Evolutionary conservation across 2,113 vertebrate species (phyloP), one percentile per base, ranked within the genome.

Genomic region (Setophaga coronata): DNA sequence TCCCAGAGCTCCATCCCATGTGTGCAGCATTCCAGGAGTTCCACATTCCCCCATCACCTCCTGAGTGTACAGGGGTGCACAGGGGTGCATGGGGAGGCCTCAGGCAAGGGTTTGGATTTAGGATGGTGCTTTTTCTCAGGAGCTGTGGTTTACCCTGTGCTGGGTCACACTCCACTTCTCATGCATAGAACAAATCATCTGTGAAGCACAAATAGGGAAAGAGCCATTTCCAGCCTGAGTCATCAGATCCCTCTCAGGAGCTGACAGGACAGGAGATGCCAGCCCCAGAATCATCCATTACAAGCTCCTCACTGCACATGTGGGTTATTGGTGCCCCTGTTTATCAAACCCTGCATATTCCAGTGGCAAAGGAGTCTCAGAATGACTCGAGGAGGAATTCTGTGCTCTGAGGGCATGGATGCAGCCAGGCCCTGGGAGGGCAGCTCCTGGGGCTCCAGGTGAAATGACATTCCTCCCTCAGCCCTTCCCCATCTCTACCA

Each of bases 181-280:
- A 53, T 31, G 81, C 5, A 0, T 57, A 15, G 85, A 96, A 19
- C 87, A 72, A 94, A 92, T 42, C 45, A 71, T 42, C 82, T 66
- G 33, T 82, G 89, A 87, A 90, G 66, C 48, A 45, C 62, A 42
- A 85, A 60, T 25, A 48, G 33, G 76, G 90, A 9, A 54, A 43
- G 80, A 92, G 84, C 93, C 78, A 61, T 47, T 91, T 93, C 54
- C 91, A 90, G 93, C 78, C 0, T 90, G 95, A 90, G 84, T 88
- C 95, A 97, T 54, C 18, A 58, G 66, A 80, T 80, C 82, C 48
- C 71, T 77, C 60, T 45, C 5, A 47, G 0, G 43, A 95, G 87
- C 89, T 62, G 81, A 54, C 73, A 80, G 18, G 11, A n/a, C 20
- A 53, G 61, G 90, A 90, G 79, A 70, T 77, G 70, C 62, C 79